Conservation (phyloP, 2,888 invertebrate species). For the Drosophila vallismaia region DNA sequence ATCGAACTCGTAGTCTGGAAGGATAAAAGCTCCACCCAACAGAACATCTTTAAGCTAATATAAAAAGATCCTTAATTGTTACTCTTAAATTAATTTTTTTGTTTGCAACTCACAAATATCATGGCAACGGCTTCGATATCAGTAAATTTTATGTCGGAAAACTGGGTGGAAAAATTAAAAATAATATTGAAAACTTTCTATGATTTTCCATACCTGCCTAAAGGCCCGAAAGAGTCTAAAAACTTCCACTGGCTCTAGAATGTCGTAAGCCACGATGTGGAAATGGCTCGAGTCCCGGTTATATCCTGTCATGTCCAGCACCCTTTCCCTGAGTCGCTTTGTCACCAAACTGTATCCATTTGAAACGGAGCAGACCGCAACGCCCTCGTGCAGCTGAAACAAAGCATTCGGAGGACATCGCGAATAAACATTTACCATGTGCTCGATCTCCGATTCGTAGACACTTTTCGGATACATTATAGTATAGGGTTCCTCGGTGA, state of each 20-base stretch:
- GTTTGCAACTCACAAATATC: constrained; percentile 48
- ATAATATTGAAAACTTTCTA: neutral
- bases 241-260: constrained; percentile 19
- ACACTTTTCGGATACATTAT: constrained; percentile 33
- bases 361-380: constrained; percentile 42
- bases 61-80: neutral
- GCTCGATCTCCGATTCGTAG: constrained; percentile 36
- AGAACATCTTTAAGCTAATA: constrained; percentile 42
- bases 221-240: constrained; percentile 12
- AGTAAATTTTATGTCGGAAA: neutral
- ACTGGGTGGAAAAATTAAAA: constrained; percentile 15
- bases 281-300: neutral
- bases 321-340: constrained; percentile 18
- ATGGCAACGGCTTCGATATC: constrained; percentile 34
- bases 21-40: constrained; percentile 46
- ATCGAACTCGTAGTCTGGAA: constrained; percentile 1
- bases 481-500: constrained; percentile 15
- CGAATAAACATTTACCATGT: constrained; percentile 30
- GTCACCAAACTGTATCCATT: constrained; percentile 17
- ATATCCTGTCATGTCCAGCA: constrained; percentile 49
- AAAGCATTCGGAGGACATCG: constrained; percentile 14
- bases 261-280: constrained; percentile 38
- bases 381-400: constrained; percentile 7
- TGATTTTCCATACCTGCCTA: neutral
- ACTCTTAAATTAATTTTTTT: neutral